Conservation (phyloP, 2,113 vertebrate species). For the Pavo muticus region DNA sequence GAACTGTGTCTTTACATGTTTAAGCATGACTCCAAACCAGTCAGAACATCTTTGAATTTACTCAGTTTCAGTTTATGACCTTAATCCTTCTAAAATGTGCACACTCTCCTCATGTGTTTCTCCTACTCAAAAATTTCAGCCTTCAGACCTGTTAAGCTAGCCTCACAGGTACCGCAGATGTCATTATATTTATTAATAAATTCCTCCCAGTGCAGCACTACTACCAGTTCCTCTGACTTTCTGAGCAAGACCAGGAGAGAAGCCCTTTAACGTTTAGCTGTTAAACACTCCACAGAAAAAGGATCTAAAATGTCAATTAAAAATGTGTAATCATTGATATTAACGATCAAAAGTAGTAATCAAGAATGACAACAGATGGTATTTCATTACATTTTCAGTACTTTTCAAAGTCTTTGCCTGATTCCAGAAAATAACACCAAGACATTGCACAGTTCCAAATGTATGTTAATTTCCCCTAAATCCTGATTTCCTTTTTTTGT, state of each 20-base stretch:
- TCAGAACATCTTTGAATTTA: neutral
- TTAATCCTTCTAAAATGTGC: neutral
- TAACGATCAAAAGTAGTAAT: neutral
- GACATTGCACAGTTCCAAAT: neutral
- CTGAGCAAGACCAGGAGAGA: neutral
- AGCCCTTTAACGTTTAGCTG: neutral
- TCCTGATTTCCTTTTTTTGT: neutral
- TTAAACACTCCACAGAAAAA: neutral
- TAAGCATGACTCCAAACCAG: neutral
- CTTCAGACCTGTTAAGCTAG: neutral
- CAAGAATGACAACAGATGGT: neutral
- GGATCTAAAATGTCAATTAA: neutral
- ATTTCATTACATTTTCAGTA: neutral
- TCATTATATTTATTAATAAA: neutral
- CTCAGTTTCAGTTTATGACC: neutral
- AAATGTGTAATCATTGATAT: neutral
- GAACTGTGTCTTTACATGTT: neutral
- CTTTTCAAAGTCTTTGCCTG: neutral
- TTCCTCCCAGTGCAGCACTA: neutral
- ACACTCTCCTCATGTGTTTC: neutral
- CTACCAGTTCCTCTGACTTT: neutral
- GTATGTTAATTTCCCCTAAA: neutral
- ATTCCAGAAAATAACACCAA: neutral
- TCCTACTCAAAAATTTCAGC: neutral
- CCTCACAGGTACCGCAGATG: neutral